Evolutionary conservation across 2,888 invertebrate species (phyloP), one percentile per base, ranked within the genome.

Genomic region (Tricholauxania praeusta): DNA sequence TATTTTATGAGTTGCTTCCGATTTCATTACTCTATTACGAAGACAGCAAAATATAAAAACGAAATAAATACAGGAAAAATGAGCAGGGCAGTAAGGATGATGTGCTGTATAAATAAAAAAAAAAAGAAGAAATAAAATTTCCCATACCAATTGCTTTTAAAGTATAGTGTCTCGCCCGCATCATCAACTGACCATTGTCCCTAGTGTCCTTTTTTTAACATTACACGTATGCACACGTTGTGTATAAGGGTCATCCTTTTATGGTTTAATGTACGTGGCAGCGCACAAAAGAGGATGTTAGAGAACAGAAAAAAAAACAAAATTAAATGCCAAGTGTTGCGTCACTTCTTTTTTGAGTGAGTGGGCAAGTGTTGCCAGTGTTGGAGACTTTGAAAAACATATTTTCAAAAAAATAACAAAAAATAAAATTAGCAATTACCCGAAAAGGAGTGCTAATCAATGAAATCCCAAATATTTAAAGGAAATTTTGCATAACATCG

Each of bases 1-100:
- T 83, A 83, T 85, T 84, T 84, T 84, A 84, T 83, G 84, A 84
- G 81, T 80, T 80, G 82, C 80, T 84, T 85, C 84, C 84, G 85
- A 84, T 77, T 72, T 80, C 82, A 78, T 78, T 80, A 77, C 68
- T 71, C 68, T 70, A 70, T 70, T 60, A 70, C 28, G 52, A 49
- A 52, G 52, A 65, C 52, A 52, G 22, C 49, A 19, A 15, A 47
- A 57, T n/a, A 48, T n/a, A 12, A 22, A n/a, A 22, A 63, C 48
- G 8, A 14, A 57, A 19, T 15, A n/a, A 57, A 12, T 15, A 17
- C 5, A 3, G 63, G n/a, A n/a, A 22, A 39, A 19, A 6, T 8
- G 14, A 12, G 19, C 15, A 47, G 47, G 47, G 19, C 48, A 39
- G 49, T 17, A 48, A 39, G 10, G 5, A 39, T 7, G 7, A 7